Conservation (phyloP, 2,888 invertebrate genomes). For the Polydesmus complanatus region DNA sequence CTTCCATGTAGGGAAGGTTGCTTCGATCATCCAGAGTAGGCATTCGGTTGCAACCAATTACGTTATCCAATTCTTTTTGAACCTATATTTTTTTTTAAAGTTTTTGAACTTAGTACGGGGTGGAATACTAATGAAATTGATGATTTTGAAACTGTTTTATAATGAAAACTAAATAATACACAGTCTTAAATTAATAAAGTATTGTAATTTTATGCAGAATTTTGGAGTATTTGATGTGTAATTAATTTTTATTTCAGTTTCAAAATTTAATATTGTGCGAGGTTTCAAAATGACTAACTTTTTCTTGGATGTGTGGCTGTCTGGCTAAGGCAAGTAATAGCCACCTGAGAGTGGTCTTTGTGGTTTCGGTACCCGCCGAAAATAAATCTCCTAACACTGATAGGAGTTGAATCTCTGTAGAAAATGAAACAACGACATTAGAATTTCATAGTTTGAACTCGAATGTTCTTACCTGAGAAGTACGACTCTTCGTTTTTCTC, state of each 20-base stretch:
- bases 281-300: constrained; percentile 6
- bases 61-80: constrained; percentile 24
- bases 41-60: constrained; percentile 27
- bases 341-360: constrained; percentile 66
- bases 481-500: constrained; percentile 8
- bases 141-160: too few relatives aligned
- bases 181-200: too few relatives aligned
- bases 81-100: too few relatives aligned
- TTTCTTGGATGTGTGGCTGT: constrained; percentile 45
- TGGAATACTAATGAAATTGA: too few relatives aligned
- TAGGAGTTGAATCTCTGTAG: constrained; percentile 44
- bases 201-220: too few relatives aligned
- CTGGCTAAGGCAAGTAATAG: constrained; percentile 61
- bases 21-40: constrained; percentile 41
- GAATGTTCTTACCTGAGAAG: constrained; percentile 15
- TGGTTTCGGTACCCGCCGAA: constrained; percentile 75
- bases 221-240: too few relatives aligned
- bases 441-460: too few relatives aligned
- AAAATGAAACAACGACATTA: too few relatives aligned
- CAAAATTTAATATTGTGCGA: too few relatives aligned
- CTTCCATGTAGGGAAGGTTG: constrained; percentile 48
- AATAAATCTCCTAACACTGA: constrained; percentile 68
- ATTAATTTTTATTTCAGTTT: too few relatives aligned
- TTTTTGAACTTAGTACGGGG: too few relatives aligned
- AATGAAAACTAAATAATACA: too few relatives aligned